Evolutionary conservation across 2,888 invertebrate species (phyloP), one percentile per base, ranked within the genome.

Genomic region (Apomyelois bistriatella): DNA sequence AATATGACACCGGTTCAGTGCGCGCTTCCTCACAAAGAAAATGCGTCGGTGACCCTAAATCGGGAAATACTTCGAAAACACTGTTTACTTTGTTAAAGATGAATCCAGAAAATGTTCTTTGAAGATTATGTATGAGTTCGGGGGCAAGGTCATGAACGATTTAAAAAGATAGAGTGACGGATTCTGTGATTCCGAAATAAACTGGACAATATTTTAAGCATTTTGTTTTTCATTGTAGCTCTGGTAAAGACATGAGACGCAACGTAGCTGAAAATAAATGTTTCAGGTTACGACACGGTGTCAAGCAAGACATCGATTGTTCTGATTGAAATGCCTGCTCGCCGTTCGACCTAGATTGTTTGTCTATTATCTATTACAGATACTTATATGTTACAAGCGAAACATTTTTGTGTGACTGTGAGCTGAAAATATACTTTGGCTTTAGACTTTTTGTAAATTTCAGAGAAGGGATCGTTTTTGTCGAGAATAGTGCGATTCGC

Each of bases 11-110:
- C 77, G 69, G 82, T 83, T 84, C 81, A 83, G 64, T 72, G 81
- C 70, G 82, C 81, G 82, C 76, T 80, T 79, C 79, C 74, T 83
- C 79, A 86, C 88, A 88, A 87, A 85, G 88, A 85, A 83, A 82
- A 78, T 75, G 75, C 76, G 76, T 74, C 73, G 69, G 67, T 72
- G 85, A 85, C 85, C 85, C 81, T 73, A 82, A 77, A 78, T 77
- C 70, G 76, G 76, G 74, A 76, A 76, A 71, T 72, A 67, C 70
- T 73, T 59, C 57, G 67, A 62, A 65, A 62, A 61, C 43, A 61
- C 57, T 66, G 68, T 72, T 69, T 66, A 68, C 65, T 63, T 55
- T 53, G 56, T 56, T 53, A 46, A 49, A 22, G 22, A 22, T 22
- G 22, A 22, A 22, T 22, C 22, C 22, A 22, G 22, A 22, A 22